Evolutionary conservation across 2,888 invertebrate species (phyloP).

Genomic region (Anaspis maculata): DNA sequence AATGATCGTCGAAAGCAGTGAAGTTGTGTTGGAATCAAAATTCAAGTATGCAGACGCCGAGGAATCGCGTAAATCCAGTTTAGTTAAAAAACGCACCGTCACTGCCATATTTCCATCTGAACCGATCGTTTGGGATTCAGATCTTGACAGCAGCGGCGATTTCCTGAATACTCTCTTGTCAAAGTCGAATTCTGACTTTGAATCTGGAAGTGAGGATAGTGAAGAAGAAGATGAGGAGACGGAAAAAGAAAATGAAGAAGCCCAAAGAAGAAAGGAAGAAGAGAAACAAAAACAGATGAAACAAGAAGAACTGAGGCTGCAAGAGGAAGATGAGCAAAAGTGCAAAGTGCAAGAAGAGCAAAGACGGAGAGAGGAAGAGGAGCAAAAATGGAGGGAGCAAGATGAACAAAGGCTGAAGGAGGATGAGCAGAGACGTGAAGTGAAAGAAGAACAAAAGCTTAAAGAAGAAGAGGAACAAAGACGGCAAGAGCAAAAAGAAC

Average conservation of each 20-base stretch:
- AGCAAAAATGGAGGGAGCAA: constrained; percentile 1
- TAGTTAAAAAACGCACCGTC: constrained; percentile 5
- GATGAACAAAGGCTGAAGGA: neutral
- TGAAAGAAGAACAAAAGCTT: constrained; percentile 1
- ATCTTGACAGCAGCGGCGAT: too few relatives aligned
- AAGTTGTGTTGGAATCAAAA: constrained; percentile 6
- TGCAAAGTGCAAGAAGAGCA: neutral
- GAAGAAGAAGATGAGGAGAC: constrained; percentile 3
- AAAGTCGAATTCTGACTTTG: too few relatives aligned
- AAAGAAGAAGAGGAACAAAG: neutral
- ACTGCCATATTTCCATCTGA: too few relatives aligned
- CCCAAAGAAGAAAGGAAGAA: constrained; percentile 5
- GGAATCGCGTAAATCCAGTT: constrained; percentile 7
- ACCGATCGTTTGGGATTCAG: too few relatives aligned
- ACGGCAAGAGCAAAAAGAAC: constrained; percentile 1
- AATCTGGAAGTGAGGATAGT: neutral
- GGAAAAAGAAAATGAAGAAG: constrained; percentile 2
- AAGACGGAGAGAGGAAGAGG: constrained; percentile 1
- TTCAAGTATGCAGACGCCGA: constrained; percentile 8
- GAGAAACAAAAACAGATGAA: too few relatives aligned
- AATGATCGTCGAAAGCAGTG: too few relatives aligned
- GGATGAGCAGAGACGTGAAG: neutral
- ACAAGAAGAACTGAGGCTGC: neutral
- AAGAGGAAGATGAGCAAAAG: neutral
- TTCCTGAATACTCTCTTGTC: too few relatives aligned